Percentiles rank a stretch among this genome's conserved stretches.
Conservation (phyloP, 2,797 vertebrate species). For the Morus bassanus region DNA sequence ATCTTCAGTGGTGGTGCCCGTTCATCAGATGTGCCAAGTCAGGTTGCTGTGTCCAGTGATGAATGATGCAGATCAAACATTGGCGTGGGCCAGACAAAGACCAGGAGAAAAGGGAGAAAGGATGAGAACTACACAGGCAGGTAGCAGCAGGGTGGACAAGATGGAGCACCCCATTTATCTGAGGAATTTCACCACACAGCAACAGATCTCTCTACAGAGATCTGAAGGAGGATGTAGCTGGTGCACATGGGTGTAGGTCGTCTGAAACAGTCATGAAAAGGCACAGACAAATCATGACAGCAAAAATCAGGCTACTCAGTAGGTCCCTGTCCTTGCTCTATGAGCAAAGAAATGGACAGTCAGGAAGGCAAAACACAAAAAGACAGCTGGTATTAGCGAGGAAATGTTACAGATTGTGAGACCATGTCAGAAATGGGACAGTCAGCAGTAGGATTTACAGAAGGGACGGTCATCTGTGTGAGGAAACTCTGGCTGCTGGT, state of each 20-base stretch:
- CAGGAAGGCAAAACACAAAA: not conserved
- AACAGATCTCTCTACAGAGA: not conserved
- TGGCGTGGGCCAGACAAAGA: not conserved
- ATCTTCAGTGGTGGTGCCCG: not conserved
- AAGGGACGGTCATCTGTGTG: not conserved
- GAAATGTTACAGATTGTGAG: not conserved
- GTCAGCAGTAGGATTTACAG: not conserved
- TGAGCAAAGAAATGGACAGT: not conserved
- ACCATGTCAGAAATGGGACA: not conserved
- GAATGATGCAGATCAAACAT: not conserved
- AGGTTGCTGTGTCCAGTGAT: not conserved
- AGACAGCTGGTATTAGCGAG: not conserved
- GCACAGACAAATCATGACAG: not conserved
- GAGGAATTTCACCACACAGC: not conserved
- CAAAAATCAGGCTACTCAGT: not conserved
- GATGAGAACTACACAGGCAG: not conserved
- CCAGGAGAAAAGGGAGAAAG: not conserved
- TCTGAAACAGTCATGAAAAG: not conserved
- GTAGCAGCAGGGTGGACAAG: slow-evolving; percentile 11
- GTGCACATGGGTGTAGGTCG: fast-evolving
- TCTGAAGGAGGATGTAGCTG: not conserved
- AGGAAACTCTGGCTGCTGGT: not conserved
- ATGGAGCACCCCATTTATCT: not conserved
- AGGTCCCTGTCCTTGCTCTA: not conserved
- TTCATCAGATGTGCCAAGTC: not conserved